Evolutionary conservation across 2,888 invertebrate genomes (phyloP), one percentile per base, ranked within the genome.

Genomic region (Melolontha melolontha): DNA sequence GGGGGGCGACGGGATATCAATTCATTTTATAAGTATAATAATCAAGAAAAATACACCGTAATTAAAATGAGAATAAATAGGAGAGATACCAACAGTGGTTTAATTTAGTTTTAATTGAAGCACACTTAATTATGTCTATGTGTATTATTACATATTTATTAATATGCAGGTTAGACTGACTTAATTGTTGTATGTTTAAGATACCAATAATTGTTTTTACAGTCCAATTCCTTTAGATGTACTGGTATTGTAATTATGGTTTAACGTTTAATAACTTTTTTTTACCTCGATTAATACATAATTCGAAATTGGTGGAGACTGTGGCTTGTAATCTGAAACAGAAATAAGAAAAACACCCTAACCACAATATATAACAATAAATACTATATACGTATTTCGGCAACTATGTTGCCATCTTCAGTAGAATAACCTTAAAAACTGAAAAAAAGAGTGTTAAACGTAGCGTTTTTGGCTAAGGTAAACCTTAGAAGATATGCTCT

Each of bases 61-160:
- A 64, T 64, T 64, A 64, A 64, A 50, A 41, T 22, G 49, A 40
- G 64, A 14, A 64, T 52, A 64, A 59, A 59, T 59, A 59, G 29
- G 12, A 41, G 29, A 42, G 52, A 64, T 64, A 64, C 52, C 40
- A 52, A 40, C 27, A 42, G 41, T 49, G 49, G 50, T 50, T 51
- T 64, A 64, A 64, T 64, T 64, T 52, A 64, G 39, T 64, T 64
- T 64, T 64, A 64, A 64, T 52, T 64, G 64, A 64, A 27, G 44
- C 44, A 1, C 29, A 10, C 29, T 42, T 59, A 59, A 59, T 59
- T 59, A 59, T 59, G 17, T 27, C 44, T 59, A 7, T 8, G 14
- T 5, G 14, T 42, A 27, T 27, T 16, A 17, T 17, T 64, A 64
- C 40, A 50, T 40, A 64, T 51, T 41, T 50, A 64, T 64, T 52